These are phyloP conservation scores for Rhabdomys dilectus DNA, from an alignment of 2,113 vertebrate species.

Conservation along the genomic window DNA sequence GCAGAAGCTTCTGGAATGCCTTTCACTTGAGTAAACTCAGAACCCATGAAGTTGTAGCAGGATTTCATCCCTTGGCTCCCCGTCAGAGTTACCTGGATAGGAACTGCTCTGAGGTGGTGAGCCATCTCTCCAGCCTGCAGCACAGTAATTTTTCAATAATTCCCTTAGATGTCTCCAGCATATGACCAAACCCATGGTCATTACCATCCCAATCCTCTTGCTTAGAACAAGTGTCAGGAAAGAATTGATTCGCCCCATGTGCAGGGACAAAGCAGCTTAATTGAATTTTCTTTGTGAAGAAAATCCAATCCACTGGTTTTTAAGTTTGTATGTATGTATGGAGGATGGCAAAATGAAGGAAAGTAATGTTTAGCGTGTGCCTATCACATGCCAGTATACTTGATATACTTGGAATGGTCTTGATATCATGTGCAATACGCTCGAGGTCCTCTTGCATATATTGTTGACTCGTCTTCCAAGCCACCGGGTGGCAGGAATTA, in stretches of 20 bases:
- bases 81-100: background rate
- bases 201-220: background rate
- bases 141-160: background rate
- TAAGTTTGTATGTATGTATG: background rate
- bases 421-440: too few species aligned
- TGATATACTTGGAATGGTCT: background rate
- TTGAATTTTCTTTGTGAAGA: slow-evolving; percentile 35
- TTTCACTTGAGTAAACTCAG: background rate
- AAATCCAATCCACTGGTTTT: slow-evolving; percentile 23
- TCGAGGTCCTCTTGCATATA: background rate
- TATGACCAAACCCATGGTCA: background rate
- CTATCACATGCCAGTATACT: background rate
- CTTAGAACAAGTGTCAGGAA: background rate
- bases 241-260: slow-evolving; percentile 35
- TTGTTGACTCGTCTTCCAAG: background rate
- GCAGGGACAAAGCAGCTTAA: slow-evolving; percentile 48
- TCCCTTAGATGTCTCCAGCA: background rate
- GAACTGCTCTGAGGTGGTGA: background rate
- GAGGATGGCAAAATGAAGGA: background rate
- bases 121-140: background rate
- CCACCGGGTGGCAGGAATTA: background rate
- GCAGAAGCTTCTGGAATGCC: background rate
- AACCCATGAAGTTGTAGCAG: background rate
- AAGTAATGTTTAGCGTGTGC: background rate
- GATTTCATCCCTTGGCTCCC: background rate